Conservation (phyloP, 1,140 invertebrate species). For the Ceratina calcarata region DNA sequence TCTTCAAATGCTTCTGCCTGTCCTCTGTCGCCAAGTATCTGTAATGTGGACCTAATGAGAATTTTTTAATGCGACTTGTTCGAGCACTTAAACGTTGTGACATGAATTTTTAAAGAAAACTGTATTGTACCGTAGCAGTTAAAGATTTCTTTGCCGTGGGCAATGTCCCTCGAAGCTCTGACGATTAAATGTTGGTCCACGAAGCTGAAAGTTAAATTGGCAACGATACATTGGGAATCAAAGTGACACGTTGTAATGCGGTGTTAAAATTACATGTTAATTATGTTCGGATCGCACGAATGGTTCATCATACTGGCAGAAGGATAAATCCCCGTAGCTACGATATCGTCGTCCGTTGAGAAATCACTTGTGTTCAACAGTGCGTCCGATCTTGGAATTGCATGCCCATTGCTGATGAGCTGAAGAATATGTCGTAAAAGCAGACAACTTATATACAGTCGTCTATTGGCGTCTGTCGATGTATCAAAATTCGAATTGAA, state of each 20-base stretch:
- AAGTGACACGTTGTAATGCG: neutral
- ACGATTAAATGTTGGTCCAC: slow-evolving; percentile 81
- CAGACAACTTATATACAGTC: slow-evolving; percentile 82
- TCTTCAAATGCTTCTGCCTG: slow-evolving; percentile 82
- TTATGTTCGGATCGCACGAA: slow-evolving; percentile 92
- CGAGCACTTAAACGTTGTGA: neutral
- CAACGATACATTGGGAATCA: slow-evolving; percentile 42
- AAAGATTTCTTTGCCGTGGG: slow-evolving; percentile 83
- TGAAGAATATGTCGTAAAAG: slow-evolving; percentile 88
- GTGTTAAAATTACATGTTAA: slow-evolving; percentile 83
- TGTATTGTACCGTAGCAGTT: slow-evolving; percentile 86
- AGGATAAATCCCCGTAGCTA: slow-evolving; percentile 92
- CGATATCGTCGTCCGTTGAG: slow-evolving; percentile 81
- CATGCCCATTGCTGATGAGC: slow-evolving; percentile 90
- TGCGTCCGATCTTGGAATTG: slow-evolving; percentile 82
- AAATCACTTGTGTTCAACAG: slow-evolving; percentile 60
- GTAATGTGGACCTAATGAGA: slow-evolving; percentile 83
- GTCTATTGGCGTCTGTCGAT: slow-evolving; percentile 72
- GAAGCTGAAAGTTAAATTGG: slow-evolving; percentile 73
- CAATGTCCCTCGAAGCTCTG: slow-evolving; percentile 81
- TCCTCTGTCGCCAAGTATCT: slow-evolving; percentile 81
- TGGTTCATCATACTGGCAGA: slow-evolving; percentile 95
- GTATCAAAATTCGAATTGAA: slow-evolving; percentile 66
- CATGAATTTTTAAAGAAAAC: slow-evolving; percentile 37
- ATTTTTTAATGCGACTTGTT: neutral